Base-by-base conservation (phyloP, 2,888 invertebrate genomes). In the Villa cingulata region DNA sequence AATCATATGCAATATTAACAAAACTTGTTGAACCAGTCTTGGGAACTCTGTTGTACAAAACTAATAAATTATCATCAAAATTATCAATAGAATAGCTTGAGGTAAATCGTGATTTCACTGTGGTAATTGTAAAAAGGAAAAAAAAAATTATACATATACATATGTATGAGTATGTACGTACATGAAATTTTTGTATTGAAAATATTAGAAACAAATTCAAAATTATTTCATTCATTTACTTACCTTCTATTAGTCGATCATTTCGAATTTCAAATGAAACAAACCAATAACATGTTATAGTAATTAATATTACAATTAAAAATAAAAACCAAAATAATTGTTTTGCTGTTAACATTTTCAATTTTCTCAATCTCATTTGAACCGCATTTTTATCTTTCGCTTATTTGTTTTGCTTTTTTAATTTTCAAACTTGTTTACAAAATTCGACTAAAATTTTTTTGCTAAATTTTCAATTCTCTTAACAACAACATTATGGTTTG, bases 11-110 rank as follows among this genome's bases (percentile, higher is more conserved):
- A 49, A 89, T 78, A 54, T 88, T 88, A 51, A 88, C 90, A 65
- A 96, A 91, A 70, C 92, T 92, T 10, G 96, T 96, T 18, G 95
- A 95, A 16, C 90, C 96, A 32, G 96, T 96, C 72, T 96, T 96
- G 10, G 96, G 96, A 48, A 96, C 92, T 59, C 96, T 78, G 70
- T 96, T 96, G 69, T 96, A 96, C 57, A 96, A 84, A 52, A 96
- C 77, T 43, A 94, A 79, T 53, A 83, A 63, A 60, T 85, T 78
- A 61, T 86, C 80, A 48, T 76, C 75, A 57, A 68, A 70, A 49
- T 66, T 39, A 18, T 47, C 50, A 46, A 29, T 3, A 32, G 7
- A 14, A 12, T 23, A 6, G 23, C 29, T 12, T 32, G 29, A 32
- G 4, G 29, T 12, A 32, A 32, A 32, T 32, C 12, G 9, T 5